These are phyloP conservation scores for Brachyhypopomus occidentalis DNA, from an alignment of 2,113 vertebrate genomes.

Conservation along the genomic window DNA sequence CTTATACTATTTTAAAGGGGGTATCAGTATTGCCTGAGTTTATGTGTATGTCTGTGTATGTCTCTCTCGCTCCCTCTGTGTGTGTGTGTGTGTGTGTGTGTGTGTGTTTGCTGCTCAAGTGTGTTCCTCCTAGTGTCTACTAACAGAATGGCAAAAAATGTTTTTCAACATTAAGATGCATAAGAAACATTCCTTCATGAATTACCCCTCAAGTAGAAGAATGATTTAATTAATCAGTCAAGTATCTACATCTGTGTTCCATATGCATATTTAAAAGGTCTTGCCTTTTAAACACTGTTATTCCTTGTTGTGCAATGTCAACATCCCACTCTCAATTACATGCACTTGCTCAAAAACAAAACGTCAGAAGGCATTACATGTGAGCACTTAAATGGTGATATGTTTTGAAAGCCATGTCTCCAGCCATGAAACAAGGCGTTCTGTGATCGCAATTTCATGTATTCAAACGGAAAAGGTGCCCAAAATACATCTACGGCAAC, in stretches of 20 bases:
- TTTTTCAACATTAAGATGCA: background rate
- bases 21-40: background rate
- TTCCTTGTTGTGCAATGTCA: constrained; percentile 71
- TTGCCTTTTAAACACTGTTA: constrained; percentile 22
- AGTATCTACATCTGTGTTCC: background rate
- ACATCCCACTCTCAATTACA: constrained; percentile 74
- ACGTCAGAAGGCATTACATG: constrained; percentile 74
- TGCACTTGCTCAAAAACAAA: constrained; percentile 76
- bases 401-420: constrained; percentile 77
- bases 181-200: background rate
- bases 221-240: background rate
- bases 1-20: background rate
- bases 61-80: no score
- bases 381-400: constrained; percentile 70
- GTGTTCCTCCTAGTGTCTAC: background rate
- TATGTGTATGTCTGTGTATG: background rate
- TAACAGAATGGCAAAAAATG: background rate
- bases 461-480: constrained; percentile 43
- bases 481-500: constrained; percentile 9
- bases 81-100: constrained; percentile 8
- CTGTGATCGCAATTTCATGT: constrained; percentile 29
- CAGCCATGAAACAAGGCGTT: constrained; percentile 57
- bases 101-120: background rate
- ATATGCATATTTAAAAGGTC: background rate
- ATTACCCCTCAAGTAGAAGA: background rate